Conservation (phyloP, 2,888 invertebrate genomes). For the Pheosia gnoma region DNA sequence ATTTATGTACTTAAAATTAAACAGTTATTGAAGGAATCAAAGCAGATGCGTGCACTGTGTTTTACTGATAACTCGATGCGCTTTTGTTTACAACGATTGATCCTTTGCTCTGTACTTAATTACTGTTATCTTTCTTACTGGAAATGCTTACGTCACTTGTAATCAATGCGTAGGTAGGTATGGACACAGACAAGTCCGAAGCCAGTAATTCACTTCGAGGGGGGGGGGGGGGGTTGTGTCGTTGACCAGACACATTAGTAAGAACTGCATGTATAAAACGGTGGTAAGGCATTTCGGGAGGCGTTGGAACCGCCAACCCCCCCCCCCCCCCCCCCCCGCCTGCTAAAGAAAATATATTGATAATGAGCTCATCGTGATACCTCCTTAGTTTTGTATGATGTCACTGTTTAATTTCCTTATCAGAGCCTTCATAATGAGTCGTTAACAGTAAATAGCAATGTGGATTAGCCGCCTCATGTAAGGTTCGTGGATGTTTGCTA, state of each 20-base stretch:
- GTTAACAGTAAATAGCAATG: background rate
- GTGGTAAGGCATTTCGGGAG: too few relatives aligned
- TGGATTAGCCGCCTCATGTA: constrained; percentile 1
- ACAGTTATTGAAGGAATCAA: background rate
- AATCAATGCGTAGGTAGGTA: background rate
- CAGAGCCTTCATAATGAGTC: background rate
- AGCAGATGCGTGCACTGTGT: background rate
- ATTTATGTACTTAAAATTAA: too few relatives aligned
- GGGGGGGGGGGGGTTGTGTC: too few relatives aligned
- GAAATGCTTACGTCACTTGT: background rate
- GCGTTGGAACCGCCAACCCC: too few relatives aligned
- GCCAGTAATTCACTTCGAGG: too few relatives aligned
- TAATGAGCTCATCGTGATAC: background rate
- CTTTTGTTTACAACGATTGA: constrained; percentile 23
- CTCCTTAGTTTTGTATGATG: background rate
- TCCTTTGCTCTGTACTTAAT: constrained; percentile 4
- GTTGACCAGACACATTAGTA: too few relatives aligned
- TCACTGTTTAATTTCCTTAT: constrained; percentile 6
- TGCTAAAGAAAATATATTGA: background rate
- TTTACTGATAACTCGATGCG: background rate
- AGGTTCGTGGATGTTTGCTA: background rate
- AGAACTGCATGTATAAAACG: too few relatives aligned
- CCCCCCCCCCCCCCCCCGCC: too few relatives aligned
- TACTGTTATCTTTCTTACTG: background rate
- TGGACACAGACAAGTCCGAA: too few relatives aligned